These are phyloP conservation scores for Scelioninae gen. 1 DNA, from an alignment of 2,888 invertebrate genomes.

Conservation along the genomic window DNA sequence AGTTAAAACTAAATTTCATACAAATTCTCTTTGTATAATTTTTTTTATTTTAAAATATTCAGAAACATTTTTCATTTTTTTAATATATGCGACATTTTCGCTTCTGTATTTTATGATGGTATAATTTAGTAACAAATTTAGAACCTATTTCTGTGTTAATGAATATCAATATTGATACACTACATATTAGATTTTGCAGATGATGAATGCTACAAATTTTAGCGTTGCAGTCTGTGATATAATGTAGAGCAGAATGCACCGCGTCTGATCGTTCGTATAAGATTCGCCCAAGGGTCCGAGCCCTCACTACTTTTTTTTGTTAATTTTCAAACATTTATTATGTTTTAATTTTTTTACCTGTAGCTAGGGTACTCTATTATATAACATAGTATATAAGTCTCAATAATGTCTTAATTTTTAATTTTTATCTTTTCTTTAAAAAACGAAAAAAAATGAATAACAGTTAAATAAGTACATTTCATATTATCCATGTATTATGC, in stretches of 20 bases:
- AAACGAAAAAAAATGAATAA: no score
- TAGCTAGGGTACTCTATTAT: background rate
- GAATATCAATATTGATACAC: constrained; percentile 51
- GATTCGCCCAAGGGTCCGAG: constrained; percentile 53
- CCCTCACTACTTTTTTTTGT: constrained; percentile 33
- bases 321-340: constrained; percentile 36
- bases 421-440: no score
- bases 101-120: constrained; percentile 4
- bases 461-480: no score
- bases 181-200: constrained; percentile 30
- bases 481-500: no score
- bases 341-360: constrained; percentile 55
- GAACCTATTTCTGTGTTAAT: constrained; percentile 22
- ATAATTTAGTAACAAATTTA: constrained; percentile 16
- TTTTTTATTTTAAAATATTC: no score
- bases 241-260: constrained; percentile 50
- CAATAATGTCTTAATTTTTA: no score
- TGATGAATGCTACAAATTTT: constrained; percentile 54
- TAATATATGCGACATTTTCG: no score
- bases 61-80: background rate
- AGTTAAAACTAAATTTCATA: no score
- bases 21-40: no score
- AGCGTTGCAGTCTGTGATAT: constrained; percentile 48
- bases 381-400: background rate
- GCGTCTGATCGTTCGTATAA: constrained; percentile 59